A percentile compares a stretch with the other conserved stretches of the same genome.
Evolutionary conservation across 2,797 vertebrate species (phyloP).

Genomic region (Sebastes miniatus): DNA sequence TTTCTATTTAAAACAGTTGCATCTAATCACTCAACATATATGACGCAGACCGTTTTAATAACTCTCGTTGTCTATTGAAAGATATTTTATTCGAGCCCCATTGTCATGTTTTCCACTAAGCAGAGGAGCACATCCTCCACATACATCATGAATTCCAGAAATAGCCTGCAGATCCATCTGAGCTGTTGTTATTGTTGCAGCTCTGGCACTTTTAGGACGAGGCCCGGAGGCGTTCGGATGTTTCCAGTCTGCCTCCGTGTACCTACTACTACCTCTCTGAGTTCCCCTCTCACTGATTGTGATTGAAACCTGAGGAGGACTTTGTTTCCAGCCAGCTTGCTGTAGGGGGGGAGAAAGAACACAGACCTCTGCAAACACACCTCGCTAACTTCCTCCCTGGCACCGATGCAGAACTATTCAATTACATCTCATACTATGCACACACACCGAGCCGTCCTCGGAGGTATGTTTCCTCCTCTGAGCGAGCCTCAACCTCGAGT

Average conservation of each 20-base stretch:
- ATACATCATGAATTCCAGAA: constrained; percentile 16
- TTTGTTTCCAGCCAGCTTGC: constrained; percentile 53
- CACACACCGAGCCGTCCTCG: constrained; percentile 13
- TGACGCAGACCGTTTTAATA: neutral
- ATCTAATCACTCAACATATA: neutral
- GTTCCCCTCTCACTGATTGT: constrained; percentile 21
- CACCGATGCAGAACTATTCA: constrained; percentile 74
- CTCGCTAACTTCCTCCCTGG: constrained; percentile 49
- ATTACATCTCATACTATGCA: constrained; percentile 69
- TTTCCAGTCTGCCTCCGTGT: constrained; percentile 35
- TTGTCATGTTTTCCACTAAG: neutral
- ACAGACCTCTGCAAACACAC: constrained; percentile 57
- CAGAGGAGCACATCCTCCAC: neutral
- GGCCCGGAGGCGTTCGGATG: constrained; percentile 35
- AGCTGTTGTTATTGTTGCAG: constrained; percentile 37
- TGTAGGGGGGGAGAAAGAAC: constrained; percentile 18
- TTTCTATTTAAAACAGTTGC: neutral
- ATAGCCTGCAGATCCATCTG: constrained; percentile 25
- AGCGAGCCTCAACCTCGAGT: constrained; percentile 34
- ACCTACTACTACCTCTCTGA: constrained; percentile 1
- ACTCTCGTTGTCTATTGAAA: neutral
- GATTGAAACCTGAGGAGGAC: constrained; percentile 63
- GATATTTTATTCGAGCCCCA: neutral
- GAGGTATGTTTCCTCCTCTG: constrained; percentile 32
- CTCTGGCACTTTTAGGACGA: constrained; percentile 33